Base-by-base conservation (phyloP, 1,140 invertebrate species). In the Linepithema humile region DNA sequence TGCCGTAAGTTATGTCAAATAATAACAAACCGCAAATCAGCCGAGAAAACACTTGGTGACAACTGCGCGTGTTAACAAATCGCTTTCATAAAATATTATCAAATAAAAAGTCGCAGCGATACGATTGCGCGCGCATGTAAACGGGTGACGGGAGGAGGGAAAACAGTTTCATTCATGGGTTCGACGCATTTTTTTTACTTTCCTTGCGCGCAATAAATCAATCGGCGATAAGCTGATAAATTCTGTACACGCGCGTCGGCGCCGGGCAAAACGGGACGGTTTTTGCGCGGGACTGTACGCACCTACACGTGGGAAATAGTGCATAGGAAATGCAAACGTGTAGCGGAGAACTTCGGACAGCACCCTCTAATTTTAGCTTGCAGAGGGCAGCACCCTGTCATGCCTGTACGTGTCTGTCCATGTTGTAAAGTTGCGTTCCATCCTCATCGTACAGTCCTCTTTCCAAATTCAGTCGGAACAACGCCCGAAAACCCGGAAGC, bases 271-370 rank as follows among this genome's bases (percentile, higher is more conserved):
- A 35, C 62, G 55, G 35, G 15, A 35, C 9, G 12, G 32, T 6
- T 85, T 88, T 83, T 38, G 40, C 43, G n/a, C 12, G 38, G n/a
- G 85, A 89, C 86, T 89, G 87, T 88, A 89, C 88, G 82, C 85
- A 89, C 83, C 83, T 82, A 89, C 90, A 88, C 85, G 80, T 82
- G 87, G 88, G 89, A 92, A 92, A 92, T 92, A 92, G 87, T 90
- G 90, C 90, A 92, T 92, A 90, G 91, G 88, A 92, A 92, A 92
- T 92, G 90, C 91, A 92, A 92, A 92, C 91, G 90, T 89, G 88
- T 88, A 88, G 86, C 84, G 83, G 84, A 91, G 88, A 91, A 91
- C 87, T 92, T 92, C 86, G 90, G 90, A 91, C 90, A 92, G 88
- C 78, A 91, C 89, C 87, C 90, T 91, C 89, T 92, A 92, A 92